Evolutionary conservation across 2,888 invertebrate species (phyloP), one percentile per base, ranked within the genome.

Genomic region (Dasysyrphus tricinctus): DNA sequence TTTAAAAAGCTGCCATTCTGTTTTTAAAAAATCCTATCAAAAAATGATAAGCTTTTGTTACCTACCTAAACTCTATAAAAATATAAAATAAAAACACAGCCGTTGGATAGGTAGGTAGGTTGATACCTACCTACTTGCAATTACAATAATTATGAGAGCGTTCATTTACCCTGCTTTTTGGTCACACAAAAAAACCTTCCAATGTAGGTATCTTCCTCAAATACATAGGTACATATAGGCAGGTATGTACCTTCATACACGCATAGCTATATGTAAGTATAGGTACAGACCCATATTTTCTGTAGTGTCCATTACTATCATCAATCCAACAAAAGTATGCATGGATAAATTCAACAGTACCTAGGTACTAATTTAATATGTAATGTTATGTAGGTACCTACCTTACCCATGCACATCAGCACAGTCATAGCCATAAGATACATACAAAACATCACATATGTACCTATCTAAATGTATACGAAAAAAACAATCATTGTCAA

Each of bases 251-350:
- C 2, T 8, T n/a, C 44, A 0, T 44, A 14, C 11, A 34, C 3
- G 34, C n/a, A n/a, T 57, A 57, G 34, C 14, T 57, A 32, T 11
- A 3, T 59, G 4, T 0, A 14, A 5, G 0, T 5, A 14, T 42
- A 42, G 39, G 39, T 39, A 8, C 34, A 80, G 59, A 80, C 67
- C 80, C 67, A 80, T 24, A 78, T 79, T 57, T 47, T 32, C 37
- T n/a, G 49, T 11, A 49, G 14, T 47, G 14, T 39, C 4, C 11
- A 65, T 32, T 9, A n/a, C 9, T 56, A 56, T 34, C 29, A 16
- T 34, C 9, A 56, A 67, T 14, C 29, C 39, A 73, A 70, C 16
- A 12, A 29, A 29, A 14, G 29, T 12, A 54, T 54, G 7, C 24
- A 24, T 24, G 12, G 8, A 47, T 47, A 47, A 8, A 8, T 47